Base-by-base conservation (phyloP, 2,888 invertebrate species). In the Caenorhabditis drosophilae region DNA sequence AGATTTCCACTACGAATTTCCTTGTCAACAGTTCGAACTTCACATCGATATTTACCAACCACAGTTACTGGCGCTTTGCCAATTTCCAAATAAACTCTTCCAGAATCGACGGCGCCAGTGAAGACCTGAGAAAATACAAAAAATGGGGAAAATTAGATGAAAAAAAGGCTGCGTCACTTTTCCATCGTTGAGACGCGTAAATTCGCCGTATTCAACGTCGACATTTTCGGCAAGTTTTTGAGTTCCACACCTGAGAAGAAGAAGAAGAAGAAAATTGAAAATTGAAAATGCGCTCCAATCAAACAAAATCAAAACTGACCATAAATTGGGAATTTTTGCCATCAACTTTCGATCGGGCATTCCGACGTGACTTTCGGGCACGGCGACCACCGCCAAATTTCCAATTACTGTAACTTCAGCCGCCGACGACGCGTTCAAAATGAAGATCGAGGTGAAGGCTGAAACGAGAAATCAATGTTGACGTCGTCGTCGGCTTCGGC, bases 21-120 rank as follows among this genome's bases (percentile, higher is more conserved):
- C 38, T 64, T 67, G 42, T 70, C 62, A 2, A 62, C 44, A 2
- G 73, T 73, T 27, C 73, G 53, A 9, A 73, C 63, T 60, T 73
- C 73, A 46, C 73, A 73, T 26, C 66, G 57, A 47, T 73, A 73
- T 36, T 51, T 61, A 34, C 73, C 73, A 41, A 70, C 67, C 1
- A 70, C 64, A 15, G 38, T 61, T 2, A 59, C 67, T 15, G 58
- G 48, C 0, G 59, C 73, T 35, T 57, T 66, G 12, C 66, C 70
- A 2, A 70, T 59, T 22, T 73, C 64, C 27, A 73, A 36, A 34
- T 53, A 67, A 1, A 58, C 66, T 26, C 67, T 70, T 20, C 61
- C 62, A 9, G 56, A 56, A 6, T 63, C 50, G 12, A 66, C 55
- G 7, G 18, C 49, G 7, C 67, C 73, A 16, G 54, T 52, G 44